A percentile compares a stretch with the other conserved stretches of the same genome.
Conservation (phyloP, 2,888 invertebrate genomes). For the Tenthredo distinguenda region DNA sequence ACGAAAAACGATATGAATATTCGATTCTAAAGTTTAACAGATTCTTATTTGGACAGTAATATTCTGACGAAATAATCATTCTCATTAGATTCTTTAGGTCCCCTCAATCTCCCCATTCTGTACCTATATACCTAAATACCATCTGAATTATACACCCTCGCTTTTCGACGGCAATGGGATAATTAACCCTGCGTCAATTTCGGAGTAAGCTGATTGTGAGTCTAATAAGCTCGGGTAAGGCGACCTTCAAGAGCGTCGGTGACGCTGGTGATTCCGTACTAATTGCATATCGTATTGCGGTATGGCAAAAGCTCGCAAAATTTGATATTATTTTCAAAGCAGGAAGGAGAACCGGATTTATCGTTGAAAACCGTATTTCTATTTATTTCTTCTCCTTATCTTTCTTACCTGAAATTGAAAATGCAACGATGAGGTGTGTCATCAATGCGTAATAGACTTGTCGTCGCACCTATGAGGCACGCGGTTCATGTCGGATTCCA, state of each 20-base stretch:
- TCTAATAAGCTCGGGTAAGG: constrained; percentile 20
- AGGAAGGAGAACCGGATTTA: too few relatives aligned
- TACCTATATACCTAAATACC: background rate
- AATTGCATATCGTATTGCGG: constrained; percentile 19
- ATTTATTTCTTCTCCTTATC: background rate
- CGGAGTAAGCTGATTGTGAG: background rate
- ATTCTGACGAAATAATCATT: background rate
- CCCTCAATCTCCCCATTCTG: background rate
- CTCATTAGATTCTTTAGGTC: background rate
- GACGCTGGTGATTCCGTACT: background rate
- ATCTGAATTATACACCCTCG: background rate
- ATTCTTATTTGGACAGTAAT: background rate
- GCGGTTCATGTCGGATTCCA: constrained; percentile 32
- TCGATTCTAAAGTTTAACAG: background rate
- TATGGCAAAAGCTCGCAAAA: background rate
- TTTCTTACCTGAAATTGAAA: background rate
- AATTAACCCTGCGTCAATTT: constrained; percentile 35
- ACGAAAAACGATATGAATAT: constrained; percentile 18
- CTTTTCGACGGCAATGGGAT: background rate
- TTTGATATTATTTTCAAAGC: background rate
- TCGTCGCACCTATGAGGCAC: background rate
- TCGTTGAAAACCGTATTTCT: background rate
- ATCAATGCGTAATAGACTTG: constrained; percentile 14
- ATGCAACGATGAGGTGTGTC: constrained; percentile 11
- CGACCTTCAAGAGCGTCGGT: background rate